phyloP scores from a whole-genome alignment of 37 sponge, comb jelly and placozoan genomes.

The Tethya wilhelma region DNA sequence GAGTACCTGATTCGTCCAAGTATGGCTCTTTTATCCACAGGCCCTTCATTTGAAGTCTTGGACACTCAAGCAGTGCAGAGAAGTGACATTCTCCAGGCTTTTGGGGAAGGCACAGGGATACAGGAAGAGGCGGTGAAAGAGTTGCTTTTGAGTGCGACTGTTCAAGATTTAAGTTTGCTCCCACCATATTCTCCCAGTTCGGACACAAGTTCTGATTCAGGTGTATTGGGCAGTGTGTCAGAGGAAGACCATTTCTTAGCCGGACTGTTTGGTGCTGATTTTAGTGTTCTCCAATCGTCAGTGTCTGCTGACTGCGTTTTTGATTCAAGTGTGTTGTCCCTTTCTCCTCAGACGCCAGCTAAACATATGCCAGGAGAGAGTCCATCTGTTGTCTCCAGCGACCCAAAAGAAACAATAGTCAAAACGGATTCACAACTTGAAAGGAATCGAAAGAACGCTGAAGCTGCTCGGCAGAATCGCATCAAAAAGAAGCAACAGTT shows the following conservation, averaged over 20 bases:
- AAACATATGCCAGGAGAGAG: neutral
- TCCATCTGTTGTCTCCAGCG: neutral
- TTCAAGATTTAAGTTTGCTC: neutral
- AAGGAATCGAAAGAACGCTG: slow-evolving; percentile 70
- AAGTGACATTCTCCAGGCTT: neutral
- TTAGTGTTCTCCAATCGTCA: neutral
- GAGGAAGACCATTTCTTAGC: slow-evolving; percentile 26
- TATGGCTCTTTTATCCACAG: slow-evolving; percentile 56
- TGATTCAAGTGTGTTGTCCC: neutral
- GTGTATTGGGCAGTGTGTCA: neutral
- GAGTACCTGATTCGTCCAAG: slow-evolving; percentile 2
- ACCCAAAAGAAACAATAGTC: neutral
- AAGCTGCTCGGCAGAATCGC: slow-evolving; percentile 73
- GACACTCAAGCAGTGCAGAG: neutral
- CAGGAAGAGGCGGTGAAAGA: neutral
- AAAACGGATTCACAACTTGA: neutral
- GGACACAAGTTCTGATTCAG: slow-evolving; percentile 39
- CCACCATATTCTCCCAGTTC: slow-evolving; percentile 22
- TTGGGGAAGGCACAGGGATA: neutral
- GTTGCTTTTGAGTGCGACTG: neutral
- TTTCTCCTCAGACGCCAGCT: neutral
- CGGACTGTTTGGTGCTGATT: slow-evolving; percentile 14
- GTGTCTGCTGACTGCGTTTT: neutral
- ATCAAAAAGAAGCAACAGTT: slow-evolving; percentile 76
- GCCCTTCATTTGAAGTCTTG: neutral